Percentiles rank a stretch among this genome's conserved stretches.
Evolutionary conservation across 2,888 invertebrate species (phyloP).

Genomic region (Spatulosminthurus flaviceps): DNA sequence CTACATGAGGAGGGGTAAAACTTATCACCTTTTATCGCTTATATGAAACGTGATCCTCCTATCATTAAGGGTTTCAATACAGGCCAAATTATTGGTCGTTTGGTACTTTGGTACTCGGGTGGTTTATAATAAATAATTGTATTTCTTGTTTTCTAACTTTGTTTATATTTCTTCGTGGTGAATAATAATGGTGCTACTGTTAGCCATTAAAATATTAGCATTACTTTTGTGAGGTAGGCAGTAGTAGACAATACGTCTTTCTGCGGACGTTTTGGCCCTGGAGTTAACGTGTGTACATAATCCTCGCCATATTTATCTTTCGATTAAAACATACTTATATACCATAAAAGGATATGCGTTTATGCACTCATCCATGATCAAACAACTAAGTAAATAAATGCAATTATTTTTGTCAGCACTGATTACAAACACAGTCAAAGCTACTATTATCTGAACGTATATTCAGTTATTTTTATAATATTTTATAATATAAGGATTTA

Average conservation of each 20-base stretch:
- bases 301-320: too few relatives aligned
- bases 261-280: too few relatives aligned
- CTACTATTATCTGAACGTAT: too few relatives aligned
- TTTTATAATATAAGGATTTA: too few relatives aligned
- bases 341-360: too few relatives aligned
- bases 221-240: background rate
- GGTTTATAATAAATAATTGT: background rate
- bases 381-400: too few relatives aligned
- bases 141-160: background rate
- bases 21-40: background rate
- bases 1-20: background rate
- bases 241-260: background rate
- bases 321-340: too few relatives aligned
- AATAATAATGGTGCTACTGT: background rate
- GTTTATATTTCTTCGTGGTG: background rate
- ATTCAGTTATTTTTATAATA: too few relatives aligned
- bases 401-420: too few relatives aligned
- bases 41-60: background rate
- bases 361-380: too few relatives aligned
- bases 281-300: too few relatives aligned
- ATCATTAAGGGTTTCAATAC: slow-evolving; percentile 4
- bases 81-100: background rate
- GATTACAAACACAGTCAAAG: too few relatives aligned
- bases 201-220: background rate
- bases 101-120: background rate